A percentile compares a stretch with the other conserved stretches of the same genome.
phyloP scores from a whole-genome alignment of 2,888 invertebrate species.

The Anaspis maculata region DNA sequence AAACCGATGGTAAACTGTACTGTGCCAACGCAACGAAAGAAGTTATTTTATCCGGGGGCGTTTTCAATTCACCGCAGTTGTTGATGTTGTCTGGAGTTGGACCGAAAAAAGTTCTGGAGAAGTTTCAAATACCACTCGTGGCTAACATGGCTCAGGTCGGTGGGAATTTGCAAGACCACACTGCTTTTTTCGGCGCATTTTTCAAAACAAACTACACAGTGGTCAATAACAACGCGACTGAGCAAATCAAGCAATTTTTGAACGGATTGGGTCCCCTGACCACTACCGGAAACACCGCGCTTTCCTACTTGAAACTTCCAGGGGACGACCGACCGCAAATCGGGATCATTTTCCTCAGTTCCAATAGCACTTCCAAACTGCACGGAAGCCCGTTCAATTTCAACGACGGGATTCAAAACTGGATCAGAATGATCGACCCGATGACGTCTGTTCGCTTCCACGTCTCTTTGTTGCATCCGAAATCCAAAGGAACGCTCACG shows the following conservation, averaged over 20 bases:
- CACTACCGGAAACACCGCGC: not conserved
- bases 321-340: not conserved
- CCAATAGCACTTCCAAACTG: not conserved
- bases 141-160: conserved; percentile 26
- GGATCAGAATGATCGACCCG: conserved; percentile 6
- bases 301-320: conserved; percentile 1
- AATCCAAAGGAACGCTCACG: conserved; percentile 24
- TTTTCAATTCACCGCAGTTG: conserved; percentile 52
- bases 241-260: conserved; percentile 17
- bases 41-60: conserved; percentile 67
- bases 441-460: conserved; percentile 14
- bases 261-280: conserved; percentile 18
- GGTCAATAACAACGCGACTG: conserved; percentile 2
- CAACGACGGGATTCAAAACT: not conserved
- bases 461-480: conserved; percentile 24
- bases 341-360: conserved; percentile 3
- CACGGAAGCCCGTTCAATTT: conserved; percentile 1
- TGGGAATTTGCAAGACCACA: conserved; percentile 23
- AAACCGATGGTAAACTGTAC: not conserved
- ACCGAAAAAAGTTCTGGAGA: conserved; percentile 19
- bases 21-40: conserved; percentile 52
- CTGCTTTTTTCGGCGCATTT: conserved; percentile 20
- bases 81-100: conserved; percentile 30
- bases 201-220: conserved; percentile 9
- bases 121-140: conserved; percentile 20